Percentiles rank a stretch among this genome's conserved stretches.
These are phyloP conservation scores for Synergus umbraculus DNA, from an alignment of 2,888 invertebrate genomes.

Conservation along the genomic window DNA sequence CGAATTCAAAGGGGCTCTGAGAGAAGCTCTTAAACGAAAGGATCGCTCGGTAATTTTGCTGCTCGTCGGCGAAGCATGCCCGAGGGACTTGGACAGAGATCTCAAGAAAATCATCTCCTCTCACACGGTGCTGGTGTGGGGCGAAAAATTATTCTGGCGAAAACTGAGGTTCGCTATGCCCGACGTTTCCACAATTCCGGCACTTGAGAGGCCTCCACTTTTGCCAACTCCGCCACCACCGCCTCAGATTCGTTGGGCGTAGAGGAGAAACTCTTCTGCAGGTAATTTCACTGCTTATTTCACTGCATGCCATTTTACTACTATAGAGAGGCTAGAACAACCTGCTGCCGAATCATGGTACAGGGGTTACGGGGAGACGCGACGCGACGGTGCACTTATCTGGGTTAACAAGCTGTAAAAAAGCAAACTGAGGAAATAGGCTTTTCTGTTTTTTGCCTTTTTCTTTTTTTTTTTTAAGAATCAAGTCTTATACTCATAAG, in stretches of 20 bases:
- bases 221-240: constrained; percentile 70
- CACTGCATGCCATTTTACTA: constrained; percentile 25
- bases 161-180: constrained; percentile 95
- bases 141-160: constrained; percentile 97
- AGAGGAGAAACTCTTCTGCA: constrained; percentile 77
- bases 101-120: constrained; percentile 93
- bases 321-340: neutral
- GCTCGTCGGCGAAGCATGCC: constrained; percentile 92
- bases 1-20: constrained; percentile 95
- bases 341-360: neutral
- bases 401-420: constrained; percentile 34
- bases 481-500: neutral
- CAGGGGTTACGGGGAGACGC: neutral
- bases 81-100: constrained; percentile 93
- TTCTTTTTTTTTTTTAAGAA: constrained; percentile 10
- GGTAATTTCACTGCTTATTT: constrained; percentile 55
- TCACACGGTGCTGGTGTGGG: constrained; percentile 95
- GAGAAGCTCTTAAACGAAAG: constrained; percentile 92
- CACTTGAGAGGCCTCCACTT: constrained; percentile 72
- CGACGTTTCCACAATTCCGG: constrained; percentile 78
- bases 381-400: neutral
- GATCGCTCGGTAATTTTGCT: constrained; percentile 93
- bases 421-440: neutral
- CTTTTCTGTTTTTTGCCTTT: neutral
- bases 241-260: constrained; percentile 85